Evolutionary conservation across 2,113 vertebrate genomes (phyloP).

Genomic region (Sturnus vulgaris): DNA sequence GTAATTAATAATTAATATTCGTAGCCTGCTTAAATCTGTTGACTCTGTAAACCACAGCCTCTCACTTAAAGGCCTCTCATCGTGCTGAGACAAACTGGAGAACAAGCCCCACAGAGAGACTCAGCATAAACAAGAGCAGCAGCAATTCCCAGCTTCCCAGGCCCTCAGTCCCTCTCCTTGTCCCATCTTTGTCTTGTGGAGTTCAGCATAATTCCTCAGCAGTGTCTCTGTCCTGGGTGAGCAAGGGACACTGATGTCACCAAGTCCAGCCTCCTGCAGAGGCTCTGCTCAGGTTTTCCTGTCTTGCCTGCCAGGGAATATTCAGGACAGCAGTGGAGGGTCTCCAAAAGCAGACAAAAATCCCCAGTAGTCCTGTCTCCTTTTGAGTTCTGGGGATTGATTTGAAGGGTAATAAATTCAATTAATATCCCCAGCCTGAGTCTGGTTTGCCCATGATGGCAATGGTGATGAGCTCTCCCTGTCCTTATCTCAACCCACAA

Average conservation of each 20-base stretch:
- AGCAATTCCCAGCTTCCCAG: background rate
- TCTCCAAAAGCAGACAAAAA: background rate
- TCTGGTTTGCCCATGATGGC: background rate
- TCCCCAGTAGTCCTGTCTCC: fast-evolving
- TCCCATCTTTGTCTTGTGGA: background rate
- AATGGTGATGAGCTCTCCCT: background rate
- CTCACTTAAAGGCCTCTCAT: background rate
- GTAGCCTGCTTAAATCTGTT: slow-evolving; percentile 41
- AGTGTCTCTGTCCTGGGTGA: background rate
- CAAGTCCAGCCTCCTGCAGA: background rate
- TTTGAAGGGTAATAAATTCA: background rate
- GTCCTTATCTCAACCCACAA: background rate
- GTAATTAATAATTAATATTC: slow-evolving; percentile 68
- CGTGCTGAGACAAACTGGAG: slow-evolving; percentile 22
- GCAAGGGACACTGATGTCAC: background rate
- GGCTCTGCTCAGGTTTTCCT: background rate
- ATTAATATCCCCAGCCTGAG: fast-evolving
- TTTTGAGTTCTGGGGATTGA: background rate
- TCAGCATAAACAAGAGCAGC: background rate
- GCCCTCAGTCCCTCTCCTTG: background rate
- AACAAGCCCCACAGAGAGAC: background rate
- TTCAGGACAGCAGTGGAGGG: background rate
- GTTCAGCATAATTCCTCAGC: background rate
- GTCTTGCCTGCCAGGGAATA: background rate
- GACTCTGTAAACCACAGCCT: slow-evolving; percentile 44